phyloP scores from a whole-genome alignment of 1,140 invertebrate species.

The Drosophila pachea region DNA sequence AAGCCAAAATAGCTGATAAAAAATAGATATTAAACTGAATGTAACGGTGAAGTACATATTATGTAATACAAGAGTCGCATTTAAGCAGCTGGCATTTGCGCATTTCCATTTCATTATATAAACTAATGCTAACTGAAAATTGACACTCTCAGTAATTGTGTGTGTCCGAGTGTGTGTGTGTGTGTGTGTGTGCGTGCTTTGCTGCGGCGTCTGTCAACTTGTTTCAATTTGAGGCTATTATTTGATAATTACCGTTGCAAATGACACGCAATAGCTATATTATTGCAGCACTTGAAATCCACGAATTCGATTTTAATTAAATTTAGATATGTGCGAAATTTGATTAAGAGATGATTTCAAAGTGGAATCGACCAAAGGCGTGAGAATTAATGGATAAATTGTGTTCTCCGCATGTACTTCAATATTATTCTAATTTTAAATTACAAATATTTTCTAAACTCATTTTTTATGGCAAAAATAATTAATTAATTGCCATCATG shows the following conservation, averaged over 20 bases:
- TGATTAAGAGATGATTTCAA: neutral
- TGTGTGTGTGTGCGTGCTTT: neutral
- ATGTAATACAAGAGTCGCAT: conserved; percentile 8
- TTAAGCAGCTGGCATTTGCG: conserved; percentile 26
- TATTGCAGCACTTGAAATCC: neutral
- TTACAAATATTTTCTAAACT: too few relatives aligned
- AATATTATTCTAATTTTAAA: too few relatives aligned
- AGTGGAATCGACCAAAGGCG: neutral
- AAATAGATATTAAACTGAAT: neutral
- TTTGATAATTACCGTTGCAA: conserved; percentile 19
- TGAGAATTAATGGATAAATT: neutral
- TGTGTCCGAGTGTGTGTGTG: neutral
- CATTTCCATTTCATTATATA: conserved; percentile 13
- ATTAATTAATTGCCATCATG: too few relatives aligned
- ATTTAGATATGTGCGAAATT: neutral
- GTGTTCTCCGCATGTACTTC: too few relatives aligned
- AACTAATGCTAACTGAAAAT: neutral
- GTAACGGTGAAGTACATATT: conserved; percentile 1
- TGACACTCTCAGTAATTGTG: neutral
- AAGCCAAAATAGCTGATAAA: conserved; percentile 6
- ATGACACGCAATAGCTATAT: conserved; percentile 13
- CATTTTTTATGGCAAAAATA: too few relatives aligned
- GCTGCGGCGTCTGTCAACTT: conserved; percentile 5
- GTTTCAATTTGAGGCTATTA: conserved; percentile 25
- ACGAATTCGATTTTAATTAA: conserved; percentile 26